Percentiles rank a stretch among this genome's conserved stretches.
Conservation (phyloP, 2,888 invertebrate genomes). For the Chrysina gloriosa region DNA sequence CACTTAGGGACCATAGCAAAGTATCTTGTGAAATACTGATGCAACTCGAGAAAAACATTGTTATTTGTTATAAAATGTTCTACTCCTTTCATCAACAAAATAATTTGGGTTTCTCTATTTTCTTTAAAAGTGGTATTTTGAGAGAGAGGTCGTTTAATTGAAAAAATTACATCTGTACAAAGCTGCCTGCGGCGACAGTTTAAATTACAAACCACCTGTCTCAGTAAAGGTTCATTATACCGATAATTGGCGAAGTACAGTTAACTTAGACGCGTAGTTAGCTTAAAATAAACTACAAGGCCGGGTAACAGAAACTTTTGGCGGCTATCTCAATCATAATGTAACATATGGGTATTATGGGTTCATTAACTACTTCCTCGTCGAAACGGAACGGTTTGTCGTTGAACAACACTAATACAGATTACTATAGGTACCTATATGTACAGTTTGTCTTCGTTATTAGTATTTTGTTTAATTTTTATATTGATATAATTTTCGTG, state of each 20-base stretch:
- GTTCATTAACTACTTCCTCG: conserved; percentile 8
- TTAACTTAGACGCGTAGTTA: conserved; percentile 26
- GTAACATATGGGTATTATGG: conserved; percentile 34
- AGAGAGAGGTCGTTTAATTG: conserved; percentile 23
- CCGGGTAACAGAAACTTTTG: conserved; percentile 33
- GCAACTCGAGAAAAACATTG: background rate
- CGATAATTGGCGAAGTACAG: conserved; percentile 33
- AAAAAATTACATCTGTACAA: conserved; percentile 30
- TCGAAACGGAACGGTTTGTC: background rate
- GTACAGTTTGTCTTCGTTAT: no score
- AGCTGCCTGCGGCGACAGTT: conserved; percentile 12
- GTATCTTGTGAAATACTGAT: background rate
- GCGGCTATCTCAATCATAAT: conserved; percentile 14
- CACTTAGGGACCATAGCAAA: no score
- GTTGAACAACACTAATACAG: background rate
- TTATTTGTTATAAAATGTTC: no score
- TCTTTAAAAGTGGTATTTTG: no score
- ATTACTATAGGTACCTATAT: no score
- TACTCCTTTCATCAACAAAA: no score
- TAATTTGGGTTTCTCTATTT: no score
- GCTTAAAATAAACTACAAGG: conserved; percentile 35
- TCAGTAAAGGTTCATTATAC: conserved; percentile 36
- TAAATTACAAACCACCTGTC: conserved; percentile 33
- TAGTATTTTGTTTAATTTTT: no score
- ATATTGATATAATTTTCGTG: no score